These are phyloP conservation scores for Mythimna impura DNA, from an alignment of 2,888 invertebrate genomes.

Conservation along the genomic window DNA sequence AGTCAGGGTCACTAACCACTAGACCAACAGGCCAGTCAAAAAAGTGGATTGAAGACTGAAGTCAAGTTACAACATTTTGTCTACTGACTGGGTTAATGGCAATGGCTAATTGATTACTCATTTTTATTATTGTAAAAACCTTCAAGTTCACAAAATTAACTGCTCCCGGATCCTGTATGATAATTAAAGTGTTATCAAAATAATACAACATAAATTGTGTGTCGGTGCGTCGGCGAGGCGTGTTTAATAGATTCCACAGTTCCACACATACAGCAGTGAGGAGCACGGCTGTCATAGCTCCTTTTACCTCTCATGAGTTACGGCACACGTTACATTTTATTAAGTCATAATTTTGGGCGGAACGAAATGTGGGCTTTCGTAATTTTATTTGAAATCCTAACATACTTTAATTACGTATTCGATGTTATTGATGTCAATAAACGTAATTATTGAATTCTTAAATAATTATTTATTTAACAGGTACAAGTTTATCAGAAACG, in stretches of 20 bases:
- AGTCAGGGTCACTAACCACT: no score
- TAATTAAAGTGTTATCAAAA: constrained; percentile 57
- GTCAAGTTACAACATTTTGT: not conserved
- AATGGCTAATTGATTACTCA: not conserved
- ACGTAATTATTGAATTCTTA: constrained; percentile 66
- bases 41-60: not conserved
- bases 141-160: constrained; percentile 23
- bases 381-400: constrained; percentile 75
- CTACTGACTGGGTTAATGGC: not conserved
- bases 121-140: constrained; percentile 2
- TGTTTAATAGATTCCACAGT: constrained; percentile 83
- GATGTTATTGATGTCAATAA: constrained; percentile 63
- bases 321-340: constrained; percentile 80
- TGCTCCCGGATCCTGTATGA: constrained; percentile 38
- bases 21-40: no score
- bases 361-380: constrained; percentile 78
- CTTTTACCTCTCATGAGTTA: constrained; percentile 83
- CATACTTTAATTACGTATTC: constrained; percentile 74
- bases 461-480: constrained; percentile 63
- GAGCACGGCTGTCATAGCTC: constrained; percentile 74
- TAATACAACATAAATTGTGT: constrained; percentile 50
- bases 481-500: constrained; percentile 64
- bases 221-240: constrained; percentile 58
- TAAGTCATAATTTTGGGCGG: constrained; percentile 84
- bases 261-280: constrained; percentile 74